phyloP scores from a whole-genome alignment of 2,888 invertebrate species.

The Drosophila affinis region DNA sequence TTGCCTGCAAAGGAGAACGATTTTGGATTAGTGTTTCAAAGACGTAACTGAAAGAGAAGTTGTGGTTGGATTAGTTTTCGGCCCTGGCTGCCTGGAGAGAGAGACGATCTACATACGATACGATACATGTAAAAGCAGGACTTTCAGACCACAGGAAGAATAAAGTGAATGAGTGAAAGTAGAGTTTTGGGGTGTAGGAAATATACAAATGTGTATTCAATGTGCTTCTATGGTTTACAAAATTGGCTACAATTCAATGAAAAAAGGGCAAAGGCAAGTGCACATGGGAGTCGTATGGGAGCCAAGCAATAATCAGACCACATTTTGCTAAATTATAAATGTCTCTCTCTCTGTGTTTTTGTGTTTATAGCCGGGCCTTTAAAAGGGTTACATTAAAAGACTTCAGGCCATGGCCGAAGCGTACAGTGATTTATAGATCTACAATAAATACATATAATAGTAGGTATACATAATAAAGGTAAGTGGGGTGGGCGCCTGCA shows the following conservation, averaged over 20 bases:
- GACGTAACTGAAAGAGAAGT: constrained; percentile 68
- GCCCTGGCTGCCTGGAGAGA: constrained; percentile 31
- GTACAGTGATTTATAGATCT: constrained; percentile 46
- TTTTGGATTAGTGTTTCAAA: constrained; percentile 53
- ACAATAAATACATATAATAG: constrained; percentile 51
- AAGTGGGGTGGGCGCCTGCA: constrained; percentile 21
- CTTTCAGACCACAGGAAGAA: constrained; percentile 2
- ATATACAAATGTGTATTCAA: background rate
- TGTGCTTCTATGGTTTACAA: background rate
- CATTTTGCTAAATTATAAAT: background rate
- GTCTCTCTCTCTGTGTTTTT: constrained; percentile 3
- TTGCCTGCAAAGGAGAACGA: constrained; percentile 73
- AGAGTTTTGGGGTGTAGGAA: background rate
- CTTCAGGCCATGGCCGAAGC: constrained; percentile 65
- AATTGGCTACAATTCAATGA: background rate
- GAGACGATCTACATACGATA: constrained; percentile 1
- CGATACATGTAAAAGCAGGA: background rate
- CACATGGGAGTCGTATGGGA: background rate
- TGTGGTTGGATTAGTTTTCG: constrained; percentile 42
- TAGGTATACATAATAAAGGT: constrained; percentile 22
- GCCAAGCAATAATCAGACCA: constrained; percentile 2
- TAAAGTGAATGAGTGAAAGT: background rate
- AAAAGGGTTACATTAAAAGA: background rate
- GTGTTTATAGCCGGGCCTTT: constrained; percentile 2
- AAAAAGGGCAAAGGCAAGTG: background rate